Conservation (phyloP, 2,113 vertebrate species). For the Himantopus leucocephalus region DNA sequence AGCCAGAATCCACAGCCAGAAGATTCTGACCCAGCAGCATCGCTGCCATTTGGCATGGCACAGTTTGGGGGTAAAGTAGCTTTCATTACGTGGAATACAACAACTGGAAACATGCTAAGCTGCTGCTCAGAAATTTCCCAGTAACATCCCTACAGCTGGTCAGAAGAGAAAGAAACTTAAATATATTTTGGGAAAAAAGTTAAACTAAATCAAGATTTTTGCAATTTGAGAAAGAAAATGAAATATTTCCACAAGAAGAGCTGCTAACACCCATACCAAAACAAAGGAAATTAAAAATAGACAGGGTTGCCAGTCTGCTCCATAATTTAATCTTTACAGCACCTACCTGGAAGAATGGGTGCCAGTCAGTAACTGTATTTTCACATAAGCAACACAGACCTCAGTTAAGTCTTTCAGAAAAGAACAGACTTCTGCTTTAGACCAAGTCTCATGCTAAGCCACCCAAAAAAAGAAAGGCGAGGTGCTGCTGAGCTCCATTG, state of each 20-base stretch:
- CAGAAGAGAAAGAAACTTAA: background rate
- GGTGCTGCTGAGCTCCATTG: background rate
- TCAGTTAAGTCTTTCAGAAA: background rate
- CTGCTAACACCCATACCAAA: background rate
- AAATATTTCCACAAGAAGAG: background rate
- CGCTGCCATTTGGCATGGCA: background rate
- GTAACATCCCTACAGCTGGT: background rate
- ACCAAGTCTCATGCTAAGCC: background rate
- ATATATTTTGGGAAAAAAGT: background rate
- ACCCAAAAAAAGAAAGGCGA: background rate
- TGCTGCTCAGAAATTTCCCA: background rate
- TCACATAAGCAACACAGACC: background rate
- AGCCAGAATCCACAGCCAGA: background rate
- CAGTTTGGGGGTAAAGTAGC: background rate
- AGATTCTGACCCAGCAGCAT: background rate
- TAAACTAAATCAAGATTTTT: background rate
- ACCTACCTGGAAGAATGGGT: background rate
- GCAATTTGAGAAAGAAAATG: background rate
- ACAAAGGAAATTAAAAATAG: constrained; percentile 3
- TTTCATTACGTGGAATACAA: background rate
- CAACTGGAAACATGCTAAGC: background rate
- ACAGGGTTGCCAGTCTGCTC: background rate
- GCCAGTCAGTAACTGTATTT: background rate
- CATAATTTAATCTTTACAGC: background rate
- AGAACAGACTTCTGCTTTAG: background rate